Conservation (phyloP, 2,113 vertebrate species). For the Irena cyanogastra region DNA sequence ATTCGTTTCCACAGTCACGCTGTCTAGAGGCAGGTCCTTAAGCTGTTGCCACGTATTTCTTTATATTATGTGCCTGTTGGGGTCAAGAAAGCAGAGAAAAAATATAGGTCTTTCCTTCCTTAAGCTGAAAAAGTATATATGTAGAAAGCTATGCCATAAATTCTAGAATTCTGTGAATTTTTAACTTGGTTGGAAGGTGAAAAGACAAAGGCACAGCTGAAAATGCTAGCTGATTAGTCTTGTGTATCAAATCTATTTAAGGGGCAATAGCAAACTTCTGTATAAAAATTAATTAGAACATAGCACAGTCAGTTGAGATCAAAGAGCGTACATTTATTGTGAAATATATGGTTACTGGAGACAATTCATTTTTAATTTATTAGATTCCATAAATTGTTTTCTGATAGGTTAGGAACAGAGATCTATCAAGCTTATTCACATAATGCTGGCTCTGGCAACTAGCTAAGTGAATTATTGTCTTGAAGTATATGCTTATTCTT, state of each 20-base stretch:
- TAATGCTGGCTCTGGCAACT: conserved; percentile 48
- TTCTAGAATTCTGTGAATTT: conserved; percentile 49
- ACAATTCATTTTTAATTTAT: conserved; percentile 63
- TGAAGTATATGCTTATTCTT: conserved; percentile 25
- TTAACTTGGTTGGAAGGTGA: conserved; percentile 50
- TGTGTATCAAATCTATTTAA: conserved; percentile 42
- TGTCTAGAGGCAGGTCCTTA: neutral
- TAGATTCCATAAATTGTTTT: conserved; percentile 67
- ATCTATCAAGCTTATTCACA: conserved; percentile 46
- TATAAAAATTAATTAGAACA: conserved; percentile 62
- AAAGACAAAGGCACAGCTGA: conserved; percentile 42
- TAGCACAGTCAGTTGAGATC: conserved; percentile 47
- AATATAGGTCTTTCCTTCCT: neutral
- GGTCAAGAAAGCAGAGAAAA: conserved; percentile 13
- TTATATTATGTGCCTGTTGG: neutral
- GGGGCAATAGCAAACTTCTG: conserved; percentile 33
- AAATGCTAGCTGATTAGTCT: conserved; percentile 43
- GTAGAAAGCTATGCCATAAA: conserved; percentile 12
- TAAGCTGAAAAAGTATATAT: neutral
- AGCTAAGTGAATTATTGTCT: conserved; percentile 53
- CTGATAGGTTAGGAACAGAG: conserved; percentile 44
- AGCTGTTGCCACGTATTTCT: neutral
- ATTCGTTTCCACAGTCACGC: neutral
- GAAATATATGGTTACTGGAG: conserved; percentile 50
- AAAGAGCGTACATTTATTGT: conserved; percentile 42